Evolutionary conservation across 2,888 invertebrate genomes (phyloP), one percentile per base, ranked within the genome.

Genomic region (Rhagonycha fulva): DNA sequence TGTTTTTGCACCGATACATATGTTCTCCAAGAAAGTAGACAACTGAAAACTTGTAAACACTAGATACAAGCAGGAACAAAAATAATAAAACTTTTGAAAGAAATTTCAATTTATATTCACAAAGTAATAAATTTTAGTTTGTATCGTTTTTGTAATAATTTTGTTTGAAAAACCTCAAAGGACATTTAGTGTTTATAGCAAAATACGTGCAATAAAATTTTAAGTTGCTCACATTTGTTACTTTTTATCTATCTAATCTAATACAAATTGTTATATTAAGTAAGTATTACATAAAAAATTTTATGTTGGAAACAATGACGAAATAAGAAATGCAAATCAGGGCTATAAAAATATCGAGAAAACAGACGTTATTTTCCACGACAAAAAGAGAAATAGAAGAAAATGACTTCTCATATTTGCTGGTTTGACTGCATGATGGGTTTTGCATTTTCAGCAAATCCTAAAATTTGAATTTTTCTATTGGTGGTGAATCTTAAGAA

Each of bases 381-480:
- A 75, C 77, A 77, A 77, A 74, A 79, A 77, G 78, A 61, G 78
- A 77, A 74, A 71, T 72, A 76, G 74, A 75, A 76, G 79, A 78
- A 81, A 81, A 81, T 79, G 79, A 74, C 80, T 79, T 79, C 77
- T 80, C 78, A 81, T 82, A 82, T 80, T 81, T 82, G 81, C 81
- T 82, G 78, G 77, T 71, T 74, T 74, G 78, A 80, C 72, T 74
- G 80, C 79, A 79, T 82, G 81, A 81, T 82, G 80, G 82, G 78
- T 82, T 84, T 81, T 82, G 82, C 84, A 81, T 81, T 81, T 82
- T 83, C 83, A 82, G 83, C 84, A 83, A 83, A 85, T 84, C 83
- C 83, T 81, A 80, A 82, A 79, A 80, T 80, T 66, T 66, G n/a
- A 47, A 47, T 47, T 47, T 47, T 47, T n/a, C 47, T 47, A 47